Percentiles rank a stretch among this genome's conserved stretches.
phyloP scores from a whole-genome alignment of 1,140 invertebrate species.

The Diorhabda elongata region DNA sequence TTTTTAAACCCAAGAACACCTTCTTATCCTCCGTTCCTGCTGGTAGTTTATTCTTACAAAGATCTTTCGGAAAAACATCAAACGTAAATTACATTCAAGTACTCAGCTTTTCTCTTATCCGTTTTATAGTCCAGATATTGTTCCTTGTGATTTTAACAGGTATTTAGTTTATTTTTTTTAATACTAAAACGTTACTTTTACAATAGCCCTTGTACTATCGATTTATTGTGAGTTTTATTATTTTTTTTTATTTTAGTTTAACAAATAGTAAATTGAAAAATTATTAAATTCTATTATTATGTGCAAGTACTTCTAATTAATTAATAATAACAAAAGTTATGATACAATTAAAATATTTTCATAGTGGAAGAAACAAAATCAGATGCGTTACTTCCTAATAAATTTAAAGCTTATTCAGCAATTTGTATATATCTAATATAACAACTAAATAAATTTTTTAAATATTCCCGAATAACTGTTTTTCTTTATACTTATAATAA shows the following conservation, averaged over 20 bases:
- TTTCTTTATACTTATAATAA: conserved; percentile 13
- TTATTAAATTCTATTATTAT: neutral
- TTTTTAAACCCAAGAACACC: no score
- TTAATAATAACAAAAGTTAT: neutral
- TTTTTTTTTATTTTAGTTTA: neutral
- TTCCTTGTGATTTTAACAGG: no score
- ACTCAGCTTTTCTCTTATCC: no score
- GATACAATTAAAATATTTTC: neutral
- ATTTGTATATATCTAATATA: neutral
- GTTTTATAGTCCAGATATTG: no score
- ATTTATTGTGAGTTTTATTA: neutral
- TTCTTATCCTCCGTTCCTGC: no score
- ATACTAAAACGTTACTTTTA: no score
- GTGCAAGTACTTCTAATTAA: neutral
- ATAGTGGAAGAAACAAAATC: neutral
- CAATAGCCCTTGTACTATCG: no score
- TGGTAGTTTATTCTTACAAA: no score
- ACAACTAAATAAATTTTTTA: conserved; percentile 4
- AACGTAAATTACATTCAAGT: no score
- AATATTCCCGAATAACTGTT: conserved; percentile 16
- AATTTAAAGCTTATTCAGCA: conserved; percentile 29
- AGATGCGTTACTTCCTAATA: neutral
- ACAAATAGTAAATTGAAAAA: neutral
- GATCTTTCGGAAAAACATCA: no score
- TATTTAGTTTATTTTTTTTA: no score